Percentiles rank a stretch among this genome's conserved stretches.
Conservation (phyloP, 2,888 invertebrate genomes). For the Acutogordius australiensis region DNA sequence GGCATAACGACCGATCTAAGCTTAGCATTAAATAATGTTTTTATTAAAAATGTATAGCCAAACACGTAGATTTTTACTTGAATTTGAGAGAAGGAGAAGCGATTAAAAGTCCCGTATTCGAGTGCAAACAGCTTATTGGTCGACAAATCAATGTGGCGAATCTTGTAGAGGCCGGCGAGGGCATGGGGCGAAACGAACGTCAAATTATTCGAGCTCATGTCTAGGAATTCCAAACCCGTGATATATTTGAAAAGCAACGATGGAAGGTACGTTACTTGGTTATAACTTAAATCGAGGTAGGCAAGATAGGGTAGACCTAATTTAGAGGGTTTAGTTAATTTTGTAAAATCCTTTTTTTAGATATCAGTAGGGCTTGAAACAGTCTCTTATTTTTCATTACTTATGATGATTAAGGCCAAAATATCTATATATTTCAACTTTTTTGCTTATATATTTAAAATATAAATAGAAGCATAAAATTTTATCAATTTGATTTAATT, state of each 20-base stretch:
- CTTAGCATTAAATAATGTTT: neutral
- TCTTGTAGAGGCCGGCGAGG: neutral
- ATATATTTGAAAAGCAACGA: neutral
- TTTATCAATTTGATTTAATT: too few species aligned
- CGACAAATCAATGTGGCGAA: neutral
- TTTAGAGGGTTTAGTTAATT: neutral
- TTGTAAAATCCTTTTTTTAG: too few species aligned
- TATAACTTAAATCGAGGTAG: neutral
- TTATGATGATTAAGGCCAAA: too few species aligned
- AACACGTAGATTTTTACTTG: neutral
- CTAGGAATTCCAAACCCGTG: neutral
- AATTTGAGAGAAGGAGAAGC: neutral
- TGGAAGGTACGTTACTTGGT: neutral
- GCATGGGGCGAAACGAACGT: neutral
- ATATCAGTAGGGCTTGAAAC: too few species aligned
- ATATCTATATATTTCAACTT: too few species aligned
- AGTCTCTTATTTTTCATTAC: too few species aligned
- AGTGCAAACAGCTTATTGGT: neutral
- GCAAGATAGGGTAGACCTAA: neutral
- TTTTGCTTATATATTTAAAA: too few species aligned
- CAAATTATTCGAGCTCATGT: neutral
- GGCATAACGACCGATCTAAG: too few species aligned
- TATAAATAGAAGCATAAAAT: too few species aligned
- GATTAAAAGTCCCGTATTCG: neutral
- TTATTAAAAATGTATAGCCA: neutral